A percentile compares a stretch with the other conserved stretches of the same genome.
These are phyloP conservation scores for Thalpophila matura DNA, from an alignment of 2,888 invertebrate species.

Conservation along the genomic window DNA sequence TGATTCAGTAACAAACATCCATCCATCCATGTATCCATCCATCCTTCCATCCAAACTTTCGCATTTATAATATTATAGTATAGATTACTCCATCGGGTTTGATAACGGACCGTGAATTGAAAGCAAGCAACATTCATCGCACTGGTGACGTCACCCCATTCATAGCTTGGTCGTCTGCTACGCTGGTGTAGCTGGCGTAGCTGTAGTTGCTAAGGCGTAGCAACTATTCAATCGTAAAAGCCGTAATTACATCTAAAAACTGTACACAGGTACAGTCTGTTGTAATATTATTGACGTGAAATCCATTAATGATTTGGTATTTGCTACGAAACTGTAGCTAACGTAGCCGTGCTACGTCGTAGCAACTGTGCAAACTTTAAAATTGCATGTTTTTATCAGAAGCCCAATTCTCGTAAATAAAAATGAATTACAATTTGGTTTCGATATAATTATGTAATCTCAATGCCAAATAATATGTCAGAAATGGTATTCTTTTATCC, in stretches of 20 bases:
- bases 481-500: too few species aligned
- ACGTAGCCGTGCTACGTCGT: neutral
- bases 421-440: too few species aligned
- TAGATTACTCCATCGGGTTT: too few species aligned
- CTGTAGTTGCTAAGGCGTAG: neutral
- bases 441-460: too few species aligned
- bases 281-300: too few species aligned
- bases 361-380: neutral
- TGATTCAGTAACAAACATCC: too few species aligned
- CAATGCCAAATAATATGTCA: too few species aligned
- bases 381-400: neutral
- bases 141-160: neutral
- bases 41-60: too few species aligned
- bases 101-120: neutral
- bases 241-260: neutral
- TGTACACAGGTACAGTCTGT: neutral
- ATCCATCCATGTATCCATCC: too few species aligned
- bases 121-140: neutral
- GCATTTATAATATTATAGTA: too few species aligned
- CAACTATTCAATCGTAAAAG: neutral
- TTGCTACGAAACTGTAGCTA: neutral
- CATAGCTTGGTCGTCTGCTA: neutral
- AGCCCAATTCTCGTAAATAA: too few species aligned
- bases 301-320: too few species aligned
- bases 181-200: slow-evolving; percentile 1